These are phyloP conservation scores for Sebastes steindachneri DNA, from an alignment of 2,797 vertebrate species.

Conservation along the genomic window DNA sequence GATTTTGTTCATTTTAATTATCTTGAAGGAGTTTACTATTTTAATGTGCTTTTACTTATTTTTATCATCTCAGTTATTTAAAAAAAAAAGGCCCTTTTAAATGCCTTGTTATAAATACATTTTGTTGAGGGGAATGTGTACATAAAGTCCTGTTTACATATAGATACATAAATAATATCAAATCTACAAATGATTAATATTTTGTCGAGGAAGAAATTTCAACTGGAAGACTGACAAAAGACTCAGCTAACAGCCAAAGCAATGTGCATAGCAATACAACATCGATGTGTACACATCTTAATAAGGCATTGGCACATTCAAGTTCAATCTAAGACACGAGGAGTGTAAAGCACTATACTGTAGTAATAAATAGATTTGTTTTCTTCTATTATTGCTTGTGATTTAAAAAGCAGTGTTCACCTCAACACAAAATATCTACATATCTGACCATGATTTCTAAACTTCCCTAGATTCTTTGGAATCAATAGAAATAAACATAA, in stretches of 20 bases:
- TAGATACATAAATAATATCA: constrained; percentile 84
- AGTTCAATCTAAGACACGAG: constrained; percentile 78
- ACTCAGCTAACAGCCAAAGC: constrained; percentile 65
- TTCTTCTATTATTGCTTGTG: constrained; percentile 78
- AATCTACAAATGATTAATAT: constrained; percentile 66
- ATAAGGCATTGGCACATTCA: constrained; percentile 81
- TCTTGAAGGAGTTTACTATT: not conserved
- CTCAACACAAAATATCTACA: constrained; percentile 72
- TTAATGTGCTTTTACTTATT: constrained; percentile 29
- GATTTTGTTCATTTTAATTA: constrained; percentile 16
- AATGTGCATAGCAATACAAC: constrained; percentile 69
- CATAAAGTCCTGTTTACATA: constrained; percentile 39
- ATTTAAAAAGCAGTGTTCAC: constrained; percentile 77
- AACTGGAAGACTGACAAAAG: constrained; percentile 62
- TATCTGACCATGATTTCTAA: constrained; percentile 69
- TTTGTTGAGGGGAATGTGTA: constrained; percentile 57
- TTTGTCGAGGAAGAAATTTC: constrained; percentile 45
- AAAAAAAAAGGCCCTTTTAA: constrained; percentile 26
- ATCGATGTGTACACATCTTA: constrained; percentile 62
- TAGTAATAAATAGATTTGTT: constrained; percentile 76
- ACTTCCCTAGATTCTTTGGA: constrained; percentile 79
- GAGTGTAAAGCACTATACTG: constrained; percentile 81
- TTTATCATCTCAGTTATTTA: not conserved
- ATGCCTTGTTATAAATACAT: constrained; percentile 44
- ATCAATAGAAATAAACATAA: constrained; percentile 73